phyloP scores from a whole-genome alignment of 30 jellyfish, hydroid and myxozoan species.

The Sanderia malayensis region DNA sequence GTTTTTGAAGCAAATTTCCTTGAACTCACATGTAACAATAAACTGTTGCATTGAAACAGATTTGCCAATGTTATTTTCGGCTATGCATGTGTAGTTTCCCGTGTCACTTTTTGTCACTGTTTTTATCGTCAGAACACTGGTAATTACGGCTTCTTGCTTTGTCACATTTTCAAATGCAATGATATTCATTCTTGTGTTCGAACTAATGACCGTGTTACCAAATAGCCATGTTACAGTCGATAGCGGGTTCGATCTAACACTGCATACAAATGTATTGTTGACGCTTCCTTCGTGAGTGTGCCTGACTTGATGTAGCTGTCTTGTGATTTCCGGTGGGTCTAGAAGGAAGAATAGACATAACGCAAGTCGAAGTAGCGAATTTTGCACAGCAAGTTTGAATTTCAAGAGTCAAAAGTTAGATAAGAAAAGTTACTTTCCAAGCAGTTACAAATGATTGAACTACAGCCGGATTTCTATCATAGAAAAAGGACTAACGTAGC shows the following conservation, averaged over 20 bases:
- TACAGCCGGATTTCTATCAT: too few relatives aligned
- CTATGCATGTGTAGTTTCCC: constrained; percentile 40
- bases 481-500: too few relatives aligned
- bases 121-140: background rate
- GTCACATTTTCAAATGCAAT: background rate
- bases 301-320: background rate
- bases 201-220: background rate
- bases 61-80: constrained; percentile 30
- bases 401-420: too few relatives aligned
- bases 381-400: too few relatives aligned
- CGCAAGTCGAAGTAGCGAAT: too few relatives aligned
- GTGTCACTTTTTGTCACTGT: constrained; percentile 10
- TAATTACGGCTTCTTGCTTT: background rate
- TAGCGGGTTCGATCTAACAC: constrained; percentile 41
- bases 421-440: too few relatives aligned
- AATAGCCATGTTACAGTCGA: constrained; percentile 30
- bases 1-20: too few relatives aligned
- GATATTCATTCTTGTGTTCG: background rate
- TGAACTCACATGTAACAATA: constrained; percentile 40
- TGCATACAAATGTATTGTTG: constrained; percentile 7
- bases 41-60: background rate
- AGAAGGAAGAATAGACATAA: background rate
- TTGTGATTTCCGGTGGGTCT: constrained; percentile 30
- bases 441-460: too few relatives aligned
- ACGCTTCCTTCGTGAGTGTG: constrained; percentile 28